Evolutionary conservation across 2,797 vertebrate species (phyloP), one percentile per base, ranked within the genome.

Genomic region (Labeo calbasu): DNA sequence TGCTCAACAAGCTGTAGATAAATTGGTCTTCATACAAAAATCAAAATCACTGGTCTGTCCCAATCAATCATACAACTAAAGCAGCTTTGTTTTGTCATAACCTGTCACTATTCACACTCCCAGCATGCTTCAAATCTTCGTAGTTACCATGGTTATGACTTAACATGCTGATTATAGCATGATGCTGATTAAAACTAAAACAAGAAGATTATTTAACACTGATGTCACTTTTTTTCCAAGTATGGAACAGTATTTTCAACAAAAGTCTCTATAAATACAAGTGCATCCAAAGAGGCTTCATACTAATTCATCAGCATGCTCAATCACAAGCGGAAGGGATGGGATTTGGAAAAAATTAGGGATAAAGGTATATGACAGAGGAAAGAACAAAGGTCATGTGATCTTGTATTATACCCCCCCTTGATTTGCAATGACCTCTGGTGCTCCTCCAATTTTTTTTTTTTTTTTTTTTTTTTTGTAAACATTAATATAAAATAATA

Each of bases 241-340:
- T 5, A 72, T 28, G 11, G 25, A 66, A 32, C 25, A 28, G 43
- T 63, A 65, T 73, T 5, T 51, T 46, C 57, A 23, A 73, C 46
- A 19, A 50, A 73, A 65, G 19, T 57, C 15, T 57, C 50, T 23
- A 8, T 5, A 36, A 79, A 53, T 7, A 76, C 48, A 69, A 3
- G 57, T 19, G 40, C 21, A 48, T 1, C 11, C 36, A 59, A 46
- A 59, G 12, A 28, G 46, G 43, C 40, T 72, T 73, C 25, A 63
- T 57, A 57, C 9, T 32, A 78, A 65, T 78, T 46, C 14, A 59
- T 48, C 7, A 32, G 23, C 48, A 40, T 43, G 65, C 48, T 91
- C 89, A 91, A 89, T 85, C 89, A 73, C 83, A 61, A 19, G 84
- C 80, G 83, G 86, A 89, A 90, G 87, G 85, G 88, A 87, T 88